phyloP scores from a whole-genome alignment of 2,797 vertebrate species.

The Lagorchestes hirsutus region DNA sequence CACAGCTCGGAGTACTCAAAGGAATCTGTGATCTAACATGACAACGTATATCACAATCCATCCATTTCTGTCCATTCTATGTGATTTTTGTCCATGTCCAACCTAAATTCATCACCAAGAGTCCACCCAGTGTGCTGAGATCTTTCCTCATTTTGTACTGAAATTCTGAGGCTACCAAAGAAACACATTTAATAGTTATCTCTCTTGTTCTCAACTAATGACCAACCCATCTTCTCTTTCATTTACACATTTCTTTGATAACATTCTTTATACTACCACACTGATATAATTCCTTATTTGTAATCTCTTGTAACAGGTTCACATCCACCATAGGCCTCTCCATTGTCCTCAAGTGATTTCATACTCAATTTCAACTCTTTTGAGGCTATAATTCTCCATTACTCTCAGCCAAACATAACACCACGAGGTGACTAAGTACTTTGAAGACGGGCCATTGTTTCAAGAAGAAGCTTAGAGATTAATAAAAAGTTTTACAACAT shows the following conservation, averaged over 20 bases:
- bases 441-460: neutral
- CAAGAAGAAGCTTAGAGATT: neutral
- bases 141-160: neutral
- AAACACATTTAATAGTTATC: neutral
- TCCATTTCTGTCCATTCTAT: neutral
- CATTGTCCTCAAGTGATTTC: neutral
- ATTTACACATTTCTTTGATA: neutral
- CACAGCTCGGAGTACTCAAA: neutral
- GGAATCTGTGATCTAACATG: neutral
- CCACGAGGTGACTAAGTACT: neutral
- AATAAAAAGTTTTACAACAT: neutral
- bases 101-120: neutral
- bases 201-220: neutral
- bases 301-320: neutral
- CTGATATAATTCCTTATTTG: neutral
- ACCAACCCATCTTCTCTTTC: neutral
- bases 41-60: neutral
- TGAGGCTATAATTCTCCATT: neutral
- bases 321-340: neutral
- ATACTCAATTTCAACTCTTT: neutral
- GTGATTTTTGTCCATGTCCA: neutral
- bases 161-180: neutral
- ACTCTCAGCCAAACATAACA: neutral
- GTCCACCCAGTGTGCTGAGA: neutral
- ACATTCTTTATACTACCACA: neutral